These are phyloP conservation scores for Palaemon carinicauda DNA, from an alignment of 1,140 invertebrate genomes.

Conservation along the genomic window DNA sequence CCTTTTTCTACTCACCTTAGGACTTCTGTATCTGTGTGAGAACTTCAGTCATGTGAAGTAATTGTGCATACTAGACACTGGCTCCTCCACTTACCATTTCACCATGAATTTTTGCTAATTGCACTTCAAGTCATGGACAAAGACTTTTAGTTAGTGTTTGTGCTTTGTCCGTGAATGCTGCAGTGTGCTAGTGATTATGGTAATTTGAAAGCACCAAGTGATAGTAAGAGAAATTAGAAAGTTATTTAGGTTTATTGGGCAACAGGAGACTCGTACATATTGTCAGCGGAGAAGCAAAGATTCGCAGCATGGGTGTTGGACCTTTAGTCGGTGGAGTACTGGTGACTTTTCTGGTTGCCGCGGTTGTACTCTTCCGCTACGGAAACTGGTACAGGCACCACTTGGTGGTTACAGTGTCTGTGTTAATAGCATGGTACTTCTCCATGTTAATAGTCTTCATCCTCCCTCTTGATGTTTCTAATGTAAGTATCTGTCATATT, in stretches of 20 bases:
- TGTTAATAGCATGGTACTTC: conserved; percentile 98
- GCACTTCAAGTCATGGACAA: too few species aligned
- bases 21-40: too few species aligned
- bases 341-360: conserved; percentile 80
- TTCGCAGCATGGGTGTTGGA: conserved; percentile 76
- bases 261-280: too few species aligned
- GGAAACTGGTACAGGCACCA: conserved; percentile 94
- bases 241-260: background rate
- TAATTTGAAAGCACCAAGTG: background rate
- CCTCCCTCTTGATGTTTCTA: conserved; percentile 94
- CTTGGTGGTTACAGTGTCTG: conserved; percentile 89
- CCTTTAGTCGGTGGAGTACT: conserved; percentile 83
- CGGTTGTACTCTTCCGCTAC: conserved; percentile 88
- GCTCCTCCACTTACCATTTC: too few species aligned
- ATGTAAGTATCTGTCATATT: conserved; percentile 74
- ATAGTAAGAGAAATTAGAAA: background rate
- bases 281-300: too few species aligned
- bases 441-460: conserved; percentile 98
- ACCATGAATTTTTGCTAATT: too few species aligned
- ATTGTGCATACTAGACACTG: too few species aligned
- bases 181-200: too few species aligned
- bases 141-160: too few species aligned
- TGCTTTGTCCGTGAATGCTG: too few species aligned
- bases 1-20: too few species aligned
- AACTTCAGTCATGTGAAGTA: too few species aligned